Conservation (phyloP, 2,888 invertebrate genomes). For the Andrena minutula region DNA sequence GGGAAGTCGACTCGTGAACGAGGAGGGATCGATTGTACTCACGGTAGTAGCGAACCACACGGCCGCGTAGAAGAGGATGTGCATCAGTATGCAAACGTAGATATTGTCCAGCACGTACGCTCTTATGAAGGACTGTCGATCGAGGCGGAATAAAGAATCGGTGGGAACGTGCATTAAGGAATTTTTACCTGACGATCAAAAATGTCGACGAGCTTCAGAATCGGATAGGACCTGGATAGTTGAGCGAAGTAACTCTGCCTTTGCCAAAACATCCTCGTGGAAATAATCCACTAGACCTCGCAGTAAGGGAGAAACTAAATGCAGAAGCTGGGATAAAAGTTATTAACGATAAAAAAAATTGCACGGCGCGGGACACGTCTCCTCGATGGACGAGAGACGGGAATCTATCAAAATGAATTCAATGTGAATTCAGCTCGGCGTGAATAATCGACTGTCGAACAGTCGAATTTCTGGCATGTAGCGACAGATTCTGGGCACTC, state of each 20-base stretch:
- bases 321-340: background rate
- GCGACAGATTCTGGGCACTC: background rate
- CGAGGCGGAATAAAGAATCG: background rate
- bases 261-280: constrained; percentile 66
- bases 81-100: constrained; percentile 77
- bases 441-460: constrained; percentile 44
- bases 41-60: constrained; percentile 82
- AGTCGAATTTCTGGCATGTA: background rate
- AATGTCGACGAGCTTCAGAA: constrained; percentile 77
- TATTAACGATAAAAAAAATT: constrained; percentile 10
- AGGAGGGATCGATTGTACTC: constrained; percentile 42
- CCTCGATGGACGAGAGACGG: constrained; percentile 18
- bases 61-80: constrained; percentile 77
- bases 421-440: background rate
- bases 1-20: background rate
- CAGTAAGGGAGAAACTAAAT: constrained; percentile 1
- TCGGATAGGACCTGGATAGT: constrained; percentile 71
- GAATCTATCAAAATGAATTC: constrained; percentile 25
- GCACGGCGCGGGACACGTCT: constrained; percentile 19
- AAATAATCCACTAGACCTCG: constrained; percentile 62
- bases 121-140: constrained; percentile 78
- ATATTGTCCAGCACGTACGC: constrained; percentile 80
- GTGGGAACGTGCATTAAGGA: background rate
- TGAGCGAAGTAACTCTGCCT: constrained; percentile 71
- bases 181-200: constrained; percentile 78